A percentile compares a stretch with the other conserved stretches of the same genome.
These are phyloP conservation scores for Bruchidius siliquastri DNA, from an alignment of 2,888 invertebrate genomes.

Conservation along the genomic window DNA sequence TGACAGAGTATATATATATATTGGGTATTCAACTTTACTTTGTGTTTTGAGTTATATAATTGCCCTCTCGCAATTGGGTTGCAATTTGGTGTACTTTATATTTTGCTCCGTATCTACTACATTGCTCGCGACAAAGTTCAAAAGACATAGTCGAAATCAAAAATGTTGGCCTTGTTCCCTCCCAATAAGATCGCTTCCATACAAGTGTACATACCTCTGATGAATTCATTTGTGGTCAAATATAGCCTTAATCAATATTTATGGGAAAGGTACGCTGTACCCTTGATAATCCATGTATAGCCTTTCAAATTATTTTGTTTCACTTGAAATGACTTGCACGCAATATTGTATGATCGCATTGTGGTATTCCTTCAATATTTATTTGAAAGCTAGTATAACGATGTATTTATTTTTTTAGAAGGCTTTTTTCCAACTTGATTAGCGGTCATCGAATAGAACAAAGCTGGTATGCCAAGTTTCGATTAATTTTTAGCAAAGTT, in stretches of 20 bases:
- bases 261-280: neutral
- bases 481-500: neutral
- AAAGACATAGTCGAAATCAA: neutral
- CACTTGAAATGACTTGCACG: neutral
- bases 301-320: neutral
- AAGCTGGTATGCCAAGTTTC: neutral
- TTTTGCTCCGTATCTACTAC: no score
- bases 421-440: neutral
- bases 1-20: no score
- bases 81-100: no score
- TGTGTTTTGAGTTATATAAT: no score
- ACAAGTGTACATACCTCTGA: neutral
- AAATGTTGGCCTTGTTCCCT: neutral
- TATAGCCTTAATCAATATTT: neutral
- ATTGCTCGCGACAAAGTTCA: no score
- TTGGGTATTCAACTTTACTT: no score
- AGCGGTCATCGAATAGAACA: neutral
- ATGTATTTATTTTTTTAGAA: neutral
- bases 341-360: neutral
- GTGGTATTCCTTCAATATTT: neutral
- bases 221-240: neutral
- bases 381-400: neutral
- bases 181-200: neutral
- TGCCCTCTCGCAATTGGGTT: no score
- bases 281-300: neutral